These are phyloP conservation scores for Elephas maximus DNA, from an alignment of 2,113 vertebrate genomes.

Conservation along the genomic window DNA sequence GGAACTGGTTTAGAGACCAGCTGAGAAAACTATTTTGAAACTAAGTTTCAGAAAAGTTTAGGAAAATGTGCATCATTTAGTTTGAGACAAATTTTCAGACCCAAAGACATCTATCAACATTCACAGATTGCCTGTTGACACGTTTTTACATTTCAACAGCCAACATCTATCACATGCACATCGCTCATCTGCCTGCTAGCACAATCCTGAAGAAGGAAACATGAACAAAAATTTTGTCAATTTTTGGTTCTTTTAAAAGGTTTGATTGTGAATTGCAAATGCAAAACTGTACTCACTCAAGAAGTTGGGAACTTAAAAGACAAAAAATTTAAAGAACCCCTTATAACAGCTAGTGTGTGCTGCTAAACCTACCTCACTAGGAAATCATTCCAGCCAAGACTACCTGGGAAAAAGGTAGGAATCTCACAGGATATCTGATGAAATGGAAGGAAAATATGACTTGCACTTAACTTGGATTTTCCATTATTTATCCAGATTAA, in stretches of 20 bases:
- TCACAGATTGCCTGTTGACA: conserved; percentile 55
- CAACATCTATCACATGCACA: not conserved
- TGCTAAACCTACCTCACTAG: not conserved
- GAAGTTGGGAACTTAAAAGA: not conserved
- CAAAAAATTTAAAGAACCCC: not conserved
- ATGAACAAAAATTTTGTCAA: not conserved
- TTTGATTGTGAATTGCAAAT: conserved; percentile 25
- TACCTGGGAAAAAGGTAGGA: not conserved
- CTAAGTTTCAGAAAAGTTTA: conserved; percentile 44
- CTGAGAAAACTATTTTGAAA: conserved; percentile 35
- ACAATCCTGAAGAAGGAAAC: conserved; percentile 44
- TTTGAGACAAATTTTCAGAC: conserved; percentile 50
- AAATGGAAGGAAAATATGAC: not conserved
- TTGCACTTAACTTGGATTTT: not conserved
- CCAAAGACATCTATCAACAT: not conserved
- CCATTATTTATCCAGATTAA: not conserved
- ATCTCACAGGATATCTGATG: not conserved
- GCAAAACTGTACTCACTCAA: not conserved
- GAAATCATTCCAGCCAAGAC: not conserved
- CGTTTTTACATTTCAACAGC: conserved; percentile 61
- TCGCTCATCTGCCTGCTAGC: conserved; percentile 24
- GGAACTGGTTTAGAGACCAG: not conserved
- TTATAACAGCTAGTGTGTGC: not conserved
- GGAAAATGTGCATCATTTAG: not conserved
- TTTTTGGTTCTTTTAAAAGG: not conserved